Conservation (phyloP, 2,888 invertebrate genomes). For the Orthosia cruda region DNA sequence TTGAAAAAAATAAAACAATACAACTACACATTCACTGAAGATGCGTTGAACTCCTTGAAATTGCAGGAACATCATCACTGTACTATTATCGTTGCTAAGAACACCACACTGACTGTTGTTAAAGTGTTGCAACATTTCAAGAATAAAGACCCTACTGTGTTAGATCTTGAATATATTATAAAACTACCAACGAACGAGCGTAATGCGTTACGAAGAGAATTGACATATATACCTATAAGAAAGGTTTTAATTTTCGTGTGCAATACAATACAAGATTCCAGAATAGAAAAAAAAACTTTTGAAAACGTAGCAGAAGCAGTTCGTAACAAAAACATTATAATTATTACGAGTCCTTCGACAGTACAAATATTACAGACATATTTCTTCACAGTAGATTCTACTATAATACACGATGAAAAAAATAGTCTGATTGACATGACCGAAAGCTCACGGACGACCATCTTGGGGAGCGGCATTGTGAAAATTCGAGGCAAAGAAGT, state of each 20-base stretch:
- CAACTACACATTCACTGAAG: slow-evolving; percentile 31
- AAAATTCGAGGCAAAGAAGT: no score
- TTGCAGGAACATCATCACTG: background rate
- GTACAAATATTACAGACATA: no score
- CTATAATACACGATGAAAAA: no score
- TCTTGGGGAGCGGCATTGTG: no score
- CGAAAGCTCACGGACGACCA: no score
- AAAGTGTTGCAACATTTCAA: slow-evolving; percentile 34
- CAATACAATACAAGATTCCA: slow-evolving; percentile 4
- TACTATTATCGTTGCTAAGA: slow-evolving; percentile 21
- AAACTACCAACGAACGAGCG: slow-evolving; percentile 1
- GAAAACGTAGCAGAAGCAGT: no score
- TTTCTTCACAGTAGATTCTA: no score
- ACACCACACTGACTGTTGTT: slow-evolving; percentile 17
- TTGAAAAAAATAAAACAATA: slow-evolving; percentile 13
- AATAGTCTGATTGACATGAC: no score
- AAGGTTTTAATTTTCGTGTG: slow-evolving; percentile 20
- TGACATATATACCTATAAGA: background rate
- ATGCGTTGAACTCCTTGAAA: slow-evolving; percentile 14
- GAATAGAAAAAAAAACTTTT: no score
- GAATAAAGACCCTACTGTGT: slow-evolving; percentile 2
- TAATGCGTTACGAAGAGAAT: slow-evolving; percentile 4
- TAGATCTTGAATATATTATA: slow-evolving; percentile 28
- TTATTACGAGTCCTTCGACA: no score
- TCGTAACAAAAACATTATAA: no score